Base-by-base conservation (phyloP, 2,113 vertebrate species). In the Rynchops niger region DNA sequence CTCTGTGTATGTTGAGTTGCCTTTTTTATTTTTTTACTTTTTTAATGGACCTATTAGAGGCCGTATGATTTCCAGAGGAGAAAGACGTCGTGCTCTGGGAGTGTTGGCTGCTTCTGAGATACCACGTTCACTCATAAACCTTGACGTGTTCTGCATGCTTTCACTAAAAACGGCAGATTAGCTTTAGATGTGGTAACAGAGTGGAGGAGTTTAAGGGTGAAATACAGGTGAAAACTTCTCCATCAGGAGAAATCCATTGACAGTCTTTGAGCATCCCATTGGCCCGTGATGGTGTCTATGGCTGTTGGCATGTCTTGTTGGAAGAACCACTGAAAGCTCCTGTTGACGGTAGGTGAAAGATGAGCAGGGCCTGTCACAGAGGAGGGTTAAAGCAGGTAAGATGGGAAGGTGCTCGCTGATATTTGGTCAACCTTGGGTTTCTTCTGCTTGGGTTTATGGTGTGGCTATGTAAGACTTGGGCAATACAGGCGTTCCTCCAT, bases 401-500 rank as follows among this genome's bases (percentile, higher is more conserved):
- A 67, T 73, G 55, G 50, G 50, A 83, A 73, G 71, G 63, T 45
- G 50, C 25, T 52, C 0, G 4, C 42, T 67, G 70, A 3, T 65
- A 34, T 2, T 36, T 80, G 2, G 19, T 70, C 71, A 73, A 9
- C 40, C n/a, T 38, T 53, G 82, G 7, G 25, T 40, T 85, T 66
- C 69, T 85, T 69, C 76, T 86, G 38, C 59, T 77, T 13, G 62
- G 34, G 14, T 71, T 45, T 17, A 1, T 58, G 81, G 32, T 50
- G 59, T 1, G 13, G 40, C 7, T 49, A 12, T 20, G 16, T 19
- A 5, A 1, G 4, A 3, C 15, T 9, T 32, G 45, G 49, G 34
- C 74, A 12, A 0, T 9, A 0, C 1, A 10, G 50, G 21, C 16
- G 42, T 53, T 81, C 30, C 56, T 69, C 69, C n/a, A 0, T 4